These are phyloP conservation scores for Bolinopsis microptera DNA, from an alignment of 37 sponge, comb jelly and placozoan species.

Conservation along the genomic window DNA sequence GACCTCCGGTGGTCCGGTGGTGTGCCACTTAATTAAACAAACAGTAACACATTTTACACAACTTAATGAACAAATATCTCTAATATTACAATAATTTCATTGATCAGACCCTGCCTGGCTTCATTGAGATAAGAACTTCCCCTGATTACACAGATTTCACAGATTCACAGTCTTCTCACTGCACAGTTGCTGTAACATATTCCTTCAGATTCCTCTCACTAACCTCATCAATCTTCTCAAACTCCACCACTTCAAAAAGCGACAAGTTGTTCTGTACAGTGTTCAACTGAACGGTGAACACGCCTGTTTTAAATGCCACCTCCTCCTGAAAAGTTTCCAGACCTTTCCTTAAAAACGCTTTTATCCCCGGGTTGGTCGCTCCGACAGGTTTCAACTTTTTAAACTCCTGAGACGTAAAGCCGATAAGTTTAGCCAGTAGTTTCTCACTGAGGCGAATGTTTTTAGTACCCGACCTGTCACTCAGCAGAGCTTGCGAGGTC, in stretches of 20 bases:
- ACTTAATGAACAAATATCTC: too few species aligned
- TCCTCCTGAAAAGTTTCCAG: constrained; percentile 31
- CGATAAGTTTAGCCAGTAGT: constrained; percentile 7
- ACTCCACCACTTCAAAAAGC: not conserved
- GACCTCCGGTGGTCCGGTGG: too few species aligned
- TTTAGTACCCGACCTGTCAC: not conserved
- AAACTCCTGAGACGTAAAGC: not conserved
- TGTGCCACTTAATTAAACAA: too few species aligned
- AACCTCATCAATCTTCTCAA: not conserved
- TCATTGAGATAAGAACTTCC: too few species aligned
- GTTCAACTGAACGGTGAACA: not conserved
- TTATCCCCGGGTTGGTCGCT: not conserved
- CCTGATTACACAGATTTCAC: too few species aligned
- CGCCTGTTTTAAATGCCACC: not conserved
- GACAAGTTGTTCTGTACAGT: not conserved
- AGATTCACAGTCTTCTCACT: too few species aligned
- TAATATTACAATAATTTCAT: too few species aligned
- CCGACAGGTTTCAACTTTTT: constrained; percentile 23
- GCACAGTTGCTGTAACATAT: too few species aligned
- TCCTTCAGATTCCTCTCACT: not conserved
- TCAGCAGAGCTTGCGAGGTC: not conserved
- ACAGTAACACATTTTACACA: too few species aligned
- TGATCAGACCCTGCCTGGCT: too few species aligned
- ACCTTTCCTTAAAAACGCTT: not conserved
- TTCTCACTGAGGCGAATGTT: not conserved